phyloP scores from a whole-genome alignment of 2,888 invertebrate genomes.

The Hypomecis punctinalis region DNA sequence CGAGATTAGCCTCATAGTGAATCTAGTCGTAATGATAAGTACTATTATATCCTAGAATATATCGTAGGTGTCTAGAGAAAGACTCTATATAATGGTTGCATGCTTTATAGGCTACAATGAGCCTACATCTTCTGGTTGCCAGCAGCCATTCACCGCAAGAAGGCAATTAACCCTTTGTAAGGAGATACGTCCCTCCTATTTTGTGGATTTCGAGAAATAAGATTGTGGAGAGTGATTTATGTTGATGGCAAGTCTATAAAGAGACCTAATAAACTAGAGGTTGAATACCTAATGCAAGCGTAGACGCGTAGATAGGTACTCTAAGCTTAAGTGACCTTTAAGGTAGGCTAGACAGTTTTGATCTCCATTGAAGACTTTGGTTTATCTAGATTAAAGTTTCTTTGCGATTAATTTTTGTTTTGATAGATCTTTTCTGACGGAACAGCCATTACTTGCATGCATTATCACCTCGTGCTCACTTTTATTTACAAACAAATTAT shows the following conservation, averaged over 20 bases:
- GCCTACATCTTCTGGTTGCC: conserved; percentile 30
- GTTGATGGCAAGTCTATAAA: conserved; percentile 1
- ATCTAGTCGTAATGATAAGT: no score
- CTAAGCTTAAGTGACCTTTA: background rate
- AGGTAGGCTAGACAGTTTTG: no score
- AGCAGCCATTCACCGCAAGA: conserved; percentile 27
- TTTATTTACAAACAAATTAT: background rate
- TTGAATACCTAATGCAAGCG: background rate
- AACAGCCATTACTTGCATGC: no score
- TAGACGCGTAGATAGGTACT: no score
- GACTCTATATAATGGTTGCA: background rate
- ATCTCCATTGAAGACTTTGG: no score
- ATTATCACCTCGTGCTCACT: background rate
- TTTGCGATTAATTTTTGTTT: no score
- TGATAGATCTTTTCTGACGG: no score
- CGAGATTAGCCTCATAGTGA: no score
- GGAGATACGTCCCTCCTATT: conserved; percentile 29
- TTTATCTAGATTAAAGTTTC: no score
- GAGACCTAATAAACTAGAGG: background rate
- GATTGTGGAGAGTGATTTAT: conserved; percentile 20
- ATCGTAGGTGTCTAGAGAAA: no score
- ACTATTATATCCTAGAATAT: no score
- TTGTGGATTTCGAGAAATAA: conserved; percentile 20
- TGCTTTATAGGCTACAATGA: background rate
- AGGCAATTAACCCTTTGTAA: conserved; percentile 39